These are phyloP conservation scores for Nannoperca australis DNA, from an alignment of 2,797 vertebrate species.

Conservation along the genomic window DNA sequence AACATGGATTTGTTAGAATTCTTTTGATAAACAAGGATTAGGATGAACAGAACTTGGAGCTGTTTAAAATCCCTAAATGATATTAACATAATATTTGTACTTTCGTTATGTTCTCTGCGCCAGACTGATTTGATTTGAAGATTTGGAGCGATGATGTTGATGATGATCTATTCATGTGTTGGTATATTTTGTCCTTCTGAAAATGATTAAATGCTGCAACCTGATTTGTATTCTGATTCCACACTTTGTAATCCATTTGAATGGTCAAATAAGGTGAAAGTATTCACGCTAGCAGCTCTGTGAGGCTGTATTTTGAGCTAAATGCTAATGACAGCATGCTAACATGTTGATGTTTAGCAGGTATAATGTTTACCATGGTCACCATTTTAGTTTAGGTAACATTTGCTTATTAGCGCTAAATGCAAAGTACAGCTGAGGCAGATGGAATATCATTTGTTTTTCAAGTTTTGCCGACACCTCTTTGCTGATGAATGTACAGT, in stretches of 20 bases:
- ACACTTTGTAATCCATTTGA: background rate
- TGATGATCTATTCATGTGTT: background rate
- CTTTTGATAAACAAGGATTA: conserved; percentile 30
- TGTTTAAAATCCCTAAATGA: conserved; percentile 6
- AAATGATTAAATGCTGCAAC: too few relatives aligned
- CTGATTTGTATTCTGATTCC: background rate
- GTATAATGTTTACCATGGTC: too few relatives aligned
- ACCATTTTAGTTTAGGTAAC: too few relatives aligned
- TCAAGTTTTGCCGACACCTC: background rate
- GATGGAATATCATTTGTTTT: background rate
- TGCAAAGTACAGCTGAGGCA: too few relatives aligned
- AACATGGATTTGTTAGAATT: background rate
- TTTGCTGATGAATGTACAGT: background rate
- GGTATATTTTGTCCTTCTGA: background rate
- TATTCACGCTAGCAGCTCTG: background rate
- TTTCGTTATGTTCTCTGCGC: conserved; percentile 4
- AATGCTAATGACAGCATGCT: too few relatives aligned
- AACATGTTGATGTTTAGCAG: too few relatives aligned
- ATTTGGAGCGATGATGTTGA: background rate
- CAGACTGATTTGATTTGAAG: background rate
- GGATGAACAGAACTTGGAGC: background rate
- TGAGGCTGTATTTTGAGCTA: background rate
- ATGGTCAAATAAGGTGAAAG: background rate
- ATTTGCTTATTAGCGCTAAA: too few relatives aligned
- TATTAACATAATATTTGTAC: conserved; percentile 1